Evolutionary conservation across 2,113 vertebrate genomes (phyloP).

Genomic region (Suricata suricatta): DNA sequence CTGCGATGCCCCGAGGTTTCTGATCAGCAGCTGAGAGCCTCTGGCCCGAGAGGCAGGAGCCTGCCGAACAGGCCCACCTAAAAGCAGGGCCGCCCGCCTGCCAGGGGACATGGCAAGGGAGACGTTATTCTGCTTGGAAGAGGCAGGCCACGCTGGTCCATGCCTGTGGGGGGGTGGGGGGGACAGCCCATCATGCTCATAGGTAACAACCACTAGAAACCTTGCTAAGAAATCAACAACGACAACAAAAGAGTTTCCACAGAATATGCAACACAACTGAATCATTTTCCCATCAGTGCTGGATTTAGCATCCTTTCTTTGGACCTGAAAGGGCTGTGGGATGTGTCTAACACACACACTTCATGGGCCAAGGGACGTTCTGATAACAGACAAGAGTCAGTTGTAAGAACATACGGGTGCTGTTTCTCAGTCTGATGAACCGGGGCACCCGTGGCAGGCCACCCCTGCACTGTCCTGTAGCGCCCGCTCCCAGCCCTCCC

Average conservation of each 20-base stretch:
- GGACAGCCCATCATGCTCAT: neutral
- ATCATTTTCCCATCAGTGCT: neutral
- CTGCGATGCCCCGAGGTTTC: neutral
- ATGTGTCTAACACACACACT: neutral
- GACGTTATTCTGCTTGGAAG: neutral
- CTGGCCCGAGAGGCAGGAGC: too few species aligned
- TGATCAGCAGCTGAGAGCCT: neutral
- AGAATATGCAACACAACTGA: neutral
- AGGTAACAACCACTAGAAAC: neutral
- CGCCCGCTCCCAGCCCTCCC: too few species aligned
- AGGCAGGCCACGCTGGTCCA: neutral
- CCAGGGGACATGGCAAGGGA: too few species aligned
- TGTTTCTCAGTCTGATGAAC: neutral
- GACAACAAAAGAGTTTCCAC: neutral
- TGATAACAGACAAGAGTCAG: neutral
- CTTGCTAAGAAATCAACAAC: neutral
- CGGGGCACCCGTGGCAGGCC: too few species aligned
- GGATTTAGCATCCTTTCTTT: too few species aligned
- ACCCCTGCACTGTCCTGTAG: too few species aligned
- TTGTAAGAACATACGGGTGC: neutral
- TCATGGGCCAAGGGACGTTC: too few species aligned
- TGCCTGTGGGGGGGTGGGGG: neutral
- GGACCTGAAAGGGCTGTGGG: neutral
- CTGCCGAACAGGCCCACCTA: too few species aligned
- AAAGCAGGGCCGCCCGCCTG: too few species aligned